phyloP scores from a whole-genome alignment of 2,113 vertebrate species.

The Oxyruncus cristatus region DNA sequence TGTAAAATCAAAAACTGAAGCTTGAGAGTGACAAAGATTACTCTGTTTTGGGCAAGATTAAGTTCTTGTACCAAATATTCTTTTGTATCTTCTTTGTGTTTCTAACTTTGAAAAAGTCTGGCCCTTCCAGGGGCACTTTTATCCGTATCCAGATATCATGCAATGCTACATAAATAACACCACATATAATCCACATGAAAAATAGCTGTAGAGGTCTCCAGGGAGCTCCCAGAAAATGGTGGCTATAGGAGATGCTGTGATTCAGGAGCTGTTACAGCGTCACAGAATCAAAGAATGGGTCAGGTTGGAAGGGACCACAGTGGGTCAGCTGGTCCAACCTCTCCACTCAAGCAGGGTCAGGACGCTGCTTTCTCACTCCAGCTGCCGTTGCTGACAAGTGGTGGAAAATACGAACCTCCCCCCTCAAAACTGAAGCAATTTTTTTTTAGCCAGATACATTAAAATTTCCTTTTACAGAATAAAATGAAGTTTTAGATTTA shows the following conservation, averaged over 20 bases:
- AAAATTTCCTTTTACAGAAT: background rate
- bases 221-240: background rate
- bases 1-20: background rate
- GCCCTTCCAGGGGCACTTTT: background rate
- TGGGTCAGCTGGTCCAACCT: background rate
- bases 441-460: background rate
- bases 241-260: background rate
- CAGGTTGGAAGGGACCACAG: background rate
- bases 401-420: background rate
- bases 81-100: background rate
- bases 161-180: background rate
- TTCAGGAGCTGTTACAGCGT: background rate
- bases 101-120: background rate
- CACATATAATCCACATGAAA: background rate
- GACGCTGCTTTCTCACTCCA: background rate
- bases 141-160: background rate
- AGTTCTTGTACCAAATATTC: background rate
- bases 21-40: background rate
- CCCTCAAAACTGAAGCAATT: background rate
- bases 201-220: background rate
- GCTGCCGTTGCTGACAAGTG: rapidly evolving
- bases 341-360: background rate
- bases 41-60: background rate
- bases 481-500: background rate
- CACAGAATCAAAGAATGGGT: background rate